Evolutionary conservation across 2,113 vertebrate genomes (phyloP), one percentile per base, ranked within the genome.

Genomic region (Pandion haliaetus): DNA sequence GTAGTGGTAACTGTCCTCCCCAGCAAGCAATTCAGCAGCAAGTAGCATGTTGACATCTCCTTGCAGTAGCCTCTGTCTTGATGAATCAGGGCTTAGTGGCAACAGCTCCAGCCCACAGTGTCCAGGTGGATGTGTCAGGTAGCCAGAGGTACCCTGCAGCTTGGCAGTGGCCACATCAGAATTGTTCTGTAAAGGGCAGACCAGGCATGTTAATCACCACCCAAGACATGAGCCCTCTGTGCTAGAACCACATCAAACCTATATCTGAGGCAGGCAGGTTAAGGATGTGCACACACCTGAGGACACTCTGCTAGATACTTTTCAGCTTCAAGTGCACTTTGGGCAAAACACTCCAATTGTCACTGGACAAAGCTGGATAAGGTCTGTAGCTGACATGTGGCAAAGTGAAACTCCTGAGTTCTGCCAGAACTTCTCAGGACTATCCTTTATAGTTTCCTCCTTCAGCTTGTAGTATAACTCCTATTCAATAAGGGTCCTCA

Each of bases 131-230:
- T 95, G 78, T 88, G 80, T 76, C 70, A 90, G 93, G 86, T 38
- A 96, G 82, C 65, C 93, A 90, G 94, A 95, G 84, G 84, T 70
- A 96, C 82, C 71, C 93, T 34, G 89, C 74, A 88, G 95, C 78
- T 85, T 72, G 67, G 86, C 89, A 85, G 58, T 54, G 61, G 95
- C 93, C 89, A 91, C 95, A 85, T 87, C 23, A 93, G 86, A 91
- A 65, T 8, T 88, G 78, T 36, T 97, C 97, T 97, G 97, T 90
- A 96, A 96, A 12, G 44, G 94, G 91, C 38, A 96, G 88, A 97
- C 74, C 95, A 92, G 58, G 92, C 66, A 96, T 9, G 0, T 97
- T 88, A 97, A 93, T 91, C 78, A 94, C 45, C 62, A 76, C 5
- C 21, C 10, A 2, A 67, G 52, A 72, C 47, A 93, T 1, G 2